phyloP scores from a whole-genome alignment of 2,113 vertebrate species.

The Melanotaenia duboulayi region DNA sequence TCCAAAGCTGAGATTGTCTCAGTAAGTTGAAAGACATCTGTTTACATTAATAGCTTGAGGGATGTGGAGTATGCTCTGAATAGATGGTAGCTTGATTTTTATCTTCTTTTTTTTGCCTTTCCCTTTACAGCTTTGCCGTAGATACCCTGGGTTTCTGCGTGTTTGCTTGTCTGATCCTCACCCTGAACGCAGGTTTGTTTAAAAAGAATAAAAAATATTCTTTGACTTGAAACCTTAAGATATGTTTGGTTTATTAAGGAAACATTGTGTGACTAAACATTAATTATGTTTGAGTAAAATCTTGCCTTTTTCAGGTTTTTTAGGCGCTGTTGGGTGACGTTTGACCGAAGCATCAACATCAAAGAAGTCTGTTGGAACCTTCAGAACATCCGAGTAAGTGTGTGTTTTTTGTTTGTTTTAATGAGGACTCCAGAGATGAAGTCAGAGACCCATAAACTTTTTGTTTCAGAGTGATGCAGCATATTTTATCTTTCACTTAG shows the following conservation, averaged over 20 bases:
- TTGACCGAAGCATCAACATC: constrained; percentile 92
- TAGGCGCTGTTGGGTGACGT: constrained; percentile 92
- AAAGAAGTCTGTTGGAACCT: constrained; percentile 95
- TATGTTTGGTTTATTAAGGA: background rate
- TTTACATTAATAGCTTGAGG: background rate
- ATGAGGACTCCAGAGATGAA: too few relatives aligned
- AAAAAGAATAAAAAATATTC: background rate
- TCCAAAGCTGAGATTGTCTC: constrained; percentile 91
- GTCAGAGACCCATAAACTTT: too few relatives aligned
- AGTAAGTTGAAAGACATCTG: constrained; percentile 78
- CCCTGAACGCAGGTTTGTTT: constrained; percentile 88
- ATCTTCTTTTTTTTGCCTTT: background rate
- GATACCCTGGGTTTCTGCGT: constrained; percentile 91
- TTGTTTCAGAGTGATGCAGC: too few relatives aligned
- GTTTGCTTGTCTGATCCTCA: constrained; percentile 92
- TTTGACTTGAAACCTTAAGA: too few relatives aligned
- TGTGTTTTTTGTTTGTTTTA: constrained; percentile 18
- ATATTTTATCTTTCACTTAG: too few relatives aligned
- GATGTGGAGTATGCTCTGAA: background rate
- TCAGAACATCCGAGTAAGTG: constrained; percentile 91
- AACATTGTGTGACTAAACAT: too few relatives aligned
- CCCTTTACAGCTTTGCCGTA: constrained; percentile 85
- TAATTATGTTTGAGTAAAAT: background rate
- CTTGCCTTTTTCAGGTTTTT: constrained; percentile 84
- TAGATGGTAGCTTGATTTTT: background rate